A percentile compares a stretch with the other conserved stretches of the same genome.
Conservation (phyloP, 2,888 invertebrate species). For the Augiades crinisus region DNA sequence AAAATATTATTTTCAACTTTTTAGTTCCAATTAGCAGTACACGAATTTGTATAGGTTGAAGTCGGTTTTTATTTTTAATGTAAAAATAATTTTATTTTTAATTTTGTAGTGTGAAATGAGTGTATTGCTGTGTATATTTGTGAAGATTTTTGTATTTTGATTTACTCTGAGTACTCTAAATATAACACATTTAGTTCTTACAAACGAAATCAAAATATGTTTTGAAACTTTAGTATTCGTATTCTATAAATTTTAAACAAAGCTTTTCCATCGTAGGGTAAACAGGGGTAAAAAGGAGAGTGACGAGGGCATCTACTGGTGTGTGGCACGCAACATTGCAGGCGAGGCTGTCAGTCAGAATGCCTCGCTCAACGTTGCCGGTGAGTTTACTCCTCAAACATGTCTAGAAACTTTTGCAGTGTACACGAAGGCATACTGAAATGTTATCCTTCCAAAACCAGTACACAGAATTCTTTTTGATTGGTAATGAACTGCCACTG, state of each 20-base stretch:
- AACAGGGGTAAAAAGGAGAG: constrained; percentile 97
- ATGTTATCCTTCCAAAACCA: background rate
- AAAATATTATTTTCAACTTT: too few relatives aligned
- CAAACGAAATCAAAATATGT: constrained; percentile 4
- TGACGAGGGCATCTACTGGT: constrained; percentile 98
- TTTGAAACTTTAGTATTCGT: background rate
- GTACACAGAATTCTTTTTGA: background rate
- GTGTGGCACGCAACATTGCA: constrained; percentile 94
- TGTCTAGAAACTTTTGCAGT: constrained; percentile 5
- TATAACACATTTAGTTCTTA: too few relatives aligned
- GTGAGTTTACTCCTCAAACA: constrained; percentile 72
- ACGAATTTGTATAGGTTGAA: too few relatives aligned
- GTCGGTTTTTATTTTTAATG: too few relatives aligned
- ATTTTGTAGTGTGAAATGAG: too few relatives aligned
- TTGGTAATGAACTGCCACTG: too few relatives aligned
- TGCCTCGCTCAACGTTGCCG: constrained; percentile 97
- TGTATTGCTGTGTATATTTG: too few relatives aligned
- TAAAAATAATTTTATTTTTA: too few relatives aligned
- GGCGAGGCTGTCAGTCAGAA: constrained; percentile 95
- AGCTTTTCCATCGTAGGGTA: constrained; percentile 77
- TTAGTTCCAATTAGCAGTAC: too few relatives aligned
- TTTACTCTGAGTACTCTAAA: too few relatives aligned
- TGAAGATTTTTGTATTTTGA: too few relatives aligned
- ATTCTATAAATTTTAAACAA: background rate
- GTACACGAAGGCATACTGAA: too few relatives aligned